Conservation (phyloP, 2,797 vertebrate species). For the Chanos chanos region DNA sequence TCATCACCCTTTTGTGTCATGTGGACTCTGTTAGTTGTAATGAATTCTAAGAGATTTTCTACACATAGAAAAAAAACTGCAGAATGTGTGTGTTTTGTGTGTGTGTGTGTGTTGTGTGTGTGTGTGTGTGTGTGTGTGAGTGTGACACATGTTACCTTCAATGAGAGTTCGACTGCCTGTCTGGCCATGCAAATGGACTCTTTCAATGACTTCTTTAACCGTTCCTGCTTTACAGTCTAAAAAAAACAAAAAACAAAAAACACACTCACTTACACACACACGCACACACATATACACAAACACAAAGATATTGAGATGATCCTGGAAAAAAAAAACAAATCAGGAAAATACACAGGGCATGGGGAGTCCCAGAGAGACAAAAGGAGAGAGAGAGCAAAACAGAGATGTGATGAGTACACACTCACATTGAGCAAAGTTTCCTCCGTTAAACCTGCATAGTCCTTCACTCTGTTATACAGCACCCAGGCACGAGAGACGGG, state of each 20-base stretch:
- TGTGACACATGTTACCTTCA: constrained; percentile 33
- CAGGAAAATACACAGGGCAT: constrained; percentile 8
- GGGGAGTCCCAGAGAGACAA: neutral
- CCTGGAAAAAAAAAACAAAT: constrained; percentile 44
- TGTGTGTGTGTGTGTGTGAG: neutral
- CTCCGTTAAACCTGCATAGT: constrained; percentile 49
- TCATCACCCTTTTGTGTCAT: no score
- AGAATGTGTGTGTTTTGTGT: no score
- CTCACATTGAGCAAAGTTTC: constrained; percentile 50
- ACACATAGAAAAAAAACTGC: no score
- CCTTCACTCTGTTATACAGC: constrained; percentile 55
- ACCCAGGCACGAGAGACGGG: constrained; percentile 66
- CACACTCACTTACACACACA: constrained; percentile 5
- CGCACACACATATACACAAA: neutral
- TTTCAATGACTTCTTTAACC: constrained; percentile 44
- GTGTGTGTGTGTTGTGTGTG: neutral
- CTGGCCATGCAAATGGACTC: constrained; percentile 57
- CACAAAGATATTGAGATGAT: neutral
- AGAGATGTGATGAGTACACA: neutral
- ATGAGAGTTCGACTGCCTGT: constrained; percentile 49
- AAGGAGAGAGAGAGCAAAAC: neutral
- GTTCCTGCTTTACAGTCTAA: constrained; percentile 49
- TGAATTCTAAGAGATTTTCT: no score
- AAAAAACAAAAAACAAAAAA: no score
- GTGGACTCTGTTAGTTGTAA: no score